Evolutionary conservation across 2,797 vertebrate species (phyloP).

Genomic region (Tiaroga cobitis): DNA sequence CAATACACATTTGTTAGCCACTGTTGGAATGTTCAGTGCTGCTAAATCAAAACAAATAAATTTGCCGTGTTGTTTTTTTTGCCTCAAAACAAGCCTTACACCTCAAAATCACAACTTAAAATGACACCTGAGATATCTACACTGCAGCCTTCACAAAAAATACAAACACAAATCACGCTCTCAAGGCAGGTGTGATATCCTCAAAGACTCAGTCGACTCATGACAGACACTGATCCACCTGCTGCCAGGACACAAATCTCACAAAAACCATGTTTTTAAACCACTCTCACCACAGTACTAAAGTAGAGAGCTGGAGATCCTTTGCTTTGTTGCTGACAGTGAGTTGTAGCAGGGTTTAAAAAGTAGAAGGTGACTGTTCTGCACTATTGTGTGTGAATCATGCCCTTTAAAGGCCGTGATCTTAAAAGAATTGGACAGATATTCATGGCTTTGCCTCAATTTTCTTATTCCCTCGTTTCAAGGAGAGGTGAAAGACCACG

Average conservation of each 20-base stretch:
- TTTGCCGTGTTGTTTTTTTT: background rate
- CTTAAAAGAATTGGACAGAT: slow-evolving; percentile 16
- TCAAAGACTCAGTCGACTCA: slow-evolving; percentile 19
- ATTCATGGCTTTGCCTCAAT: slow-evolving; percentile 17
- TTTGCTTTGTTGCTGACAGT: slow-evolving; percentile 16
- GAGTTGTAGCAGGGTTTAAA: slow-evolving; percentile 23
- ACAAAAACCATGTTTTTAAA: background rate
- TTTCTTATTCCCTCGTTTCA: slow-evolving; percentile 19
- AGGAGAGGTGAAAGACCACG: slow-evolving; percentile 34
- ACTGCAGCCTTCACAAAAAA: background rate
- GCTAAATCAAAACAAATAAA: background rate
- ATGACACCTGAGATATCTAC: background rate
- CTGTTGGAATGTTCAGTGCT: too few relatives aligned
- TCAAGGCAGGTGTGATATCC: background rate
- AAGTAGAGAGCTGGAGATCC: background rate
- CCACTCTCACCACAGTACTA: background rate
- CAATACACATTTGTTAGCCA: background rate
- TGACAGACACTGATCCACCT: slow-evolving; percentile 31
- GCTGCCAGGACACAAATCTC: slow-evolving; percentile 34
- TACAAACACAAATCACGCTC: background rate
- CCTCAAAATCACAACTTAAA: slow-evolving; percentile 1
- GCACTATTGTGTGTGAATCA: slow-evolving; percentile 16
- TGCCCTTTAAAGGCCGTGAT: slow-evolving; percentile 35
- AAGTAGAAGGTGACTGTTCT: slow-evolving; percentile 37
- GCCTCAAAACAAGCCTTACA: background rate